Evolutionary conservation across 2,888 invertebrate species (phyloP).

Genomic region (Pachliopta kotzebuea): DNA sequence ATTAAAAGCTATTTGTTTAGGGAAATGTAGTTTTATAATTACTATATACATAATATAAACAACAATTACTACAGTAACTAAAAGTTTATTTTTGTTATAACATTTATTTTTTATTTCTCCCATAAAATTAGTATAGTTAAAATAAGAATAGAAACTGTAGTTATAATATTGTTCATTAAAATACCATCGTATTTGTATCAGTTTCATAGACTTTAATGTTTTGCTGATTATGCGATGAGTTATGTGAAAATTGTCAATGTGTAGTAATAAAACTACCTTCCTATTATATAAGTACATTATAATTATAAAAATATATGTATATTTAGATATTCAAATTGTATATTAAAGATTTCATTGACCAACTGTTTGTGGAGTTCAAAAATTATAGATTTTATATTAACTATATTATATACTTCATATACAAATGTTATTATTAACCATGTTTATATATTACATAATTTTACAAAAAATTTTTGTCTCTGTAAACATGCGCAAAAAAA

Average conservation of each 20-base stretch:
- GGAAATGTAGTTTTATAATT: too few relatives aligned
- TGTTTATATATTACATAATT: slow-evolving; percentile 23
- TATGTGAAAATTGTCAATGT: not conserved
- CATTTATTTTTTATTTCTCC: too few relatives aligned
- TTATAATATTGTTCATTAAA: too few relatives aligned
- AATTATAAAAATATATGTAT: slow-evolving; percentile 50
- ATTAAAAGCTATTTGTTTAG: too few relatives aligned
- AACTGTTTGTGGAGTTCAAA: not conserved
- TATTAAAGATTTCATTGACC: slow-evolving; percentile 10
- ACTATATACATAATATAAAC: too few relatives aligned
- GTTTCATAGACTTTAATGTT: not conserved
- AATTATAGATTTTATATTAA: not conserved
- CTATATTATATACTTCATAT: not conserved
- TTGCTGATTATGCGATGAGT: not conserved
- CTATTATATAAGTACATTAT: not conserved
- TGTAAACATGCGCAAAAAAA: not conserved
- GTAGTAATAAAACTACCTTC: not conserved
- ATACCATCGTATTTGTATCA: too few relatives aligned
- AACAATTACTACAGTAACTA: too few relatives aligned
- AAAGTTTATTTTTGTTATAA: too few relatives aligned
- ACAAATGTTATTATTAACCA: not conserved
- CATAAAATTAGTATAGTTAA: too few relatives aligned
- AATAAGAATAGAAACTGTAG: too few relatives aligned
- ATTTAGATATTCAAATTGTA: slow-evolving; percentile 49
- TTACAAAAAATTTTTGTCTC: slow-evolving; percentile 7